These are phyloP conservation scores for Sebastolobus alascanus DNA, from an alignment of 2,797 vertebrate species.

Conservation along the genomic window DNA sequence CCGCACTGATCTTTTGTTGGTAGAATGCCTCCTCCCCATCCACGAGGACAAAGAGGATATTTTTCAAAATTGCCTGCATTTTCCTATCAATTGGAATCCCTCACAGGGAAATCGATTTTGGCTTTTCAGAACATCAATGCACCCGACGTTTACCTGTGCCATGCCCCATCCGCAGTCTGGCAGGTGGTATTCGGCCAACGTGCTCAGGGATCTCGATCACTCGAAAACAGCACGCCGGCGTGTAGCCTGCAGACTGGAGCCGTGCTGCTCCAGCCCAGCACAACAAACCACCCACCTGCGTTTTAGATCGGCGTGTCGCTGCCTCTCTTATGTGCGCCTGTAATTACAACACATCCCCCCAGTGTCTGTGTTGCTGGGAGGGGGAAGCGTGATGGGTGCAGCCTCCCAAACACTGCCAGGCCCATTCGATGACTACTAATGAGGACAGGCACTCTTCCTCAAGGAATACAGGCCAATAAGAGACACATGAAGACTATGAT, in stretches of 20 bases:
- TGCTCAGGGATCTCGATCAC: slow-evolving; percentile 63
- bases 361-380: slow-evolving; percentile 62
- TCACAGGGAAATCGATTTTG: slow-evolving; percentile 67
- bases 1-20: slow-evolving; percentile 32
- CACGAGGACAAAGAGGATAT: slow-evolving; percentile 54
- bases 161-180: slow-evolving; percentile 45
- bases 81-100: slow-evolving; percentile 55
- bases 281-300: slow-evolving; percentile 84
- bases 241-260: slow-evolving; percentile 72
- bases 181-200: slow-evolving; percentile 73
- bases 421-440: slow-evolving; percentile 80
- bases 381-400: slow-evolving; percentile 68
- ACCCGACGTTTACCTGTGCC: slow-evolving; percentile 62
- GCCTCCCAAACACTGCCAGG: slow-evolving; percentile 61
- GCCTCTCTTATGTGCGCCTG: slow-evolving; percentile 69
- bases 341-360: slow-evolving; percentile 81
- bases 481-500: slow-evolving; percentile 36
- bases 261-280: slow-evolving; percentile 76
- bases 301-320: slow-evolving; percentile 56
- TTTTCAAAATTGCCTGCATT: slow-evolving; percentile 66
- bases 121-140: slow-evolving; percentile 66
- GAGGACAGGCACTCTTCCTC: slow-evolving; percentile 66
- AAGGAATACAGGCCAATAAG: slow-evolving; percentile 64
- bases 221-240: slow-evolving; percentile 51
- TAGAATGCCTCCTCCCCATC: slow-evolving; percentile 29